Evolutionary conservation across 1,140 invertebrate genomes (phyloP).

Genomic region (Drosophila cardini): DNA sequence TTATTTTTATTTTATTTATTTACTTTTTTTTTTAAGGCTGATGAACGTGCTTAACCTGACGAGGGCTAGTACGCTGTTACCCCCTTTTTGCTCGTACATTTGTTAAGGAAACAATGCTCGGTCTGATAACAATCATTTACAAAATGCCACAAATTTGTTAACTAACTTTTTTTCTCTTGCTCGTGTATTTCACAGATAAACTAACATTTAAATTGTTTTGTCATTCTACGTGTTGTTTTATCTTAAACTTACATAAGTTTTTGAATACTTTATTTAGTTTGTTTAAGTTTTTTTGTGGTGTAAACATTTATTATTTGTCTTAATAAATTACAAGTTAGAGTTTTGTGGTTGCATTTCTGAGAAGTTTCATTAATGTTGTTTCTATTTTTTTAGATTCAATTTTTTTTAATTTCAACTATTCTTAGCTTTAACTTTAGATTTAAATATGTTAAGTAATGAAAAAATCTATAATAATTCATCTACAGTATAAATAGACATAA

Average conservation of each 20-base stretch:
- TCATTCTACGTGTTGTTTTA: neutral
- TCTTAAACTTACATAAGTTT: neutral
- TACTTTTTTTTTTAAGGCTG: constrained; percentile 43
- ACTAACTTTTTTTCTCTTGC: neutral
- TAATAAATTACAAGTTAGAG: no score
- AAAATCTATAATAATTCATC: no score
- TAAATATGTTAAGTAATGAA: no score
- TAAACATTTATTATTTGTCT: neutral
- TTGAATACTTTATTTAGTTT: no score
- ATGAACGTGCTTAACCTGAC: constrained; percentile 62
- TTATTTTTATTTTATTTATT: no score
- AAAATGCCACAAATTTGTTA: constrained; percentile 6
- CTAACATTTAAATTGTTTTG: neutral
- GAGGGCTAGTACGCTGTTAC: constrained; percentile 39
- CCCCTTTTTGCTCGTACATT: neutral
- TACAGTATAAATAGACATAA: no score
- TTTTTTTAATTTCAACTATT: no score
- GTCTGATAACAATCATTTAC: neutral
- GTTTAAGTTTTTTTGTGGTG: no score
- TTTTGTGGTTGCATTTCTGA: no score
- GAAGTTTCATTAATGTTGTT: no score
- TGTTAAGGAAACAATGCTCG: neutral
- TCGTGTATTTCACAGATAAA: neutral
- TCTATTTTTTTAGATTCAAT: no score
- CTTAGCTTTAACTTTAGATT: no score